phyloP scores from a whole-genome alignment of 2,113 vertebrate genomes.

The Syngnathus floridae region DNA sequence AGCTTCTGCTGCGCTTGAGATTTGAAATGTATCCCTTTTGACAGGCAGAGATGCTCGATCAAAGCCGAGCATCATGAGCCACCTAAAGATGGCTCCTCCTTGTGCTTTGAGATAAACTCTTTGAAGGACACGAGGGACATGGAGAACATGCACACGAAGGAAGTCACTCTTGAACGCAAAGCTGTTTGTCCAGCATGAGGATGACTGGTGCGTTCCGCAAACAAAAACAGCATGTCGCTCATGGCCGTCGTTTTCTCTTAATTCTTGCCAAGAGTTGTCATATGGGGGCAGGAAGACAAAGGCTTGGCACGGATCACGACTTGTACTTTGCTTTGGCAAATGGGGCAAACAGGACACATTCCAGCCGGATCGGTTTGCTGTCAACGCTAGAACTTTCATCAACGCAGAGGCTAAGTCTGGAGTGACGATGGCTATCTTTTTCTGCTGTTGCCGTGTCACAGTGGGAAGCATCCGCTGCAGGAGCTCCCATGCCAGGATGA shows the following conservation, averaged over 20 bases:
- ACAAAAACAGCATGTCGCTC: constrained; percentile 70
- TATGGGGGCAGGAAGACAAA: constrained; percentile 72
- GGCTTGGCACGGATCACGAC: constrained; percentile 51
- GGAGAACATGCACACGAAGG: constrained; percentile 62
- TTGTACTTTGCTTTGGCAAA: constrained; percentile 12
- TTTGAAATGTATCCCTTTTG: constrained; percentile 46
- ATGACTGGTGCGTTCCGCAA: constrained; percentile 47
- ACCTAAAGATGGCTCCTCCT: constrained; percentile 53
- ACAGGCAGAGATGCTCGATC: constrained; percentile 48
- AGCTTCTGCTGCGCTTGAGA: constrained; percentile 4
- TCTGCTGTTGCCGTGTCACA: constrained; percentile 47
- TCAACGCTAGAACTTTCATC: constrained; percentile 63
- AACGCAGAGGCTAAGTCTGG: constrained; percentile 66
- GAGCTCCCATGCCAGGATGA: constrained; percentile 76
- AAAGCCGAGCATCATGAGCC: constrained; percentile 68
- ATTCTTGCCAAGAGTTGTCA: constrained; percentile 38
- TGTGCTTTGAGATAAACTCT: constrained; percentile 65
- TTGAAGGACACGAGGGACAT: constrained; percentile 66
- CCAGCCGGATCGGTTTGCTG: constrained; percentile 75
- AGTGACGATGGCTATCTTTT: constrained; percentile 69
- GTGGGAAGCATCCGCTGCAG: constrained; percentile 54
- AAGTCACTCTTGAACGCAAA: constrained; percentile 51
- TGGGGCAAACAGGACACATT: constrained; percentile 51
- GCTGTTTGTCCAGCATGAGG: constrained; percentile 23
- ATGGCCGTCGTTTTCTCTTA: constrained; percentile 25